These are phyloP conservation scores for Hetaerina americana DNA, from an alignment of 1,140 invertebrate genomes.

Conservation along the genomic window DNA sequence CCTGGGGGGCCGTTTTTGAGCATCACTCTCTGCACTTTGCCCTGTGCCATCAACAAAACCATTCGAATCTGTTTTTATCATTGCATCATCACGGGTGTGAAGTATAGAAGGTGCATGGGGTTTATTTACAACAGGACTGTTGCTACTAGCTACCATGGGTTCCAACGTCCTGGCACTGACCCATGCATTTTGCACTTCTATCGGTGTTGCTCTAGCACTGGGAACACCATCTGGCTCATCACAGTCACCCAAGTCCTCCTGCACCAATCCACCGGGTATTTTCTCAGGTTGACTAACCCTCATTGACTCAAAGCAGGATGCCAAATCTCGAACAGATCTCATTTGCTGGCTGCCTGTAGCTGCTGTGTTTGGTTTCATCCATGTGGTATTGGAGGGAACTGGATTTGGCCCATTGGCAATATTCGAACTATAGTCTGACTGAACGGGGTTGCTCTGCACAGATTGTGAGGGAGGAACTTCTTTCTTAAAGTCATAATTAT, in stretches of 20 bases:
- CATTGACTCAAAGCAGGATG: slow-evolving; percentile 66
- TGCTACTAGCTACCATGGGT: neutral
- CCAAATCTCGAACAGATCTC: slow-evolving; percentile 60
- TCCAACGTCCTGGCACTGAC: neutral
- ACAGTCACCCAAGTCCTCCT: neutral
- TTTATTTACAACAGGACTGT: no score
- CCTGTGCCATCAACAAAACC: slow-evolving; percentile 6
- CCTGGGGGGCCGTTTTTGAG: slow-evolving; percentile 16
- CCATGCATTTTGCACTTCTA: neutral
- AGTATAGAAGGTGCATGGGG: neutral
- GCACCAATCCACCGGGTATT: neutral
- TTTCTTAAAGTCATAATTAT: neutral
- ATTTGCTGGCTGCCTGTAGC: slow-evolving; percentile 29
- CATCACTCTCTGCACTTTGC: slow-evolving; percentile 11
- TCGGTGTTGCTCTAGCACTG: neutral
- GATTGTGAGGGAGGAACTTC: neutral
- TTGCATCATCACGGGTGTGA: neutral
- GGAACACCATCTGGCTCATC: neutral
- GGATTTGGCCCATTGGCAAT: neutral
- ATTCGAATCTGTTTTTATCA: neutral
- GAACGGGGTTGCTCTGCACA: neutral
- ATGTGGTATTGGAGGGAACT: slow-evolving; percentile 18
- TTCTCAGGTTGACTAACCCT: slow-evolving; percentile 21
- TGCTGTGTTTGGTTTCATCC: neutral
- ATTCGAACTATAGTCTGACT: neutral